Percentiles rank a stretch among this genome's conserved stretches.
Evolutionary conservation across 2,888 invertebrate species (phyloP).

Genomic region (Synergus itoensis): DNA sequence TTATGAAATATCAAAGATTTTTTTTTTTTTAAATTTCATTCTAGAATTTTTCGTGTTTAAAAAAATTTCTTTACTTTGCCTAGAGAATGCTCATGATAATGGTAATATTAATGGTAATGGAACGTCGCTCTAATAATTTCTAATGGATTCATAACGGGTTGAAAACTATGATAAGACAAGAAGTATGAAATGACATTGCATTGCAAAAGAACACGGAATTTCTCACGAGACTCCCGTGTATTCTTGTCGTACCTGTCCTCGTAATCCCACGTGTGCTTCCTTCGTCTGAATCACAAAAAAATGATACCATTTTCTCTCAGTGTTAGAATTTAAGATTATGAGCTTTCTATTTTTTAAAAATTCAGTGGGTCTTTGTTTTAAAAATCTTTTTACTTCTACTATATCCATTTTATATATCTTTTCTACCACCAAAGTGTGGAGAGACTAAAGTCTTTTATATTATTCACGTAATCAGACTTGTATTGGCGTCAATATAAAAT

Average conservation of each 20-base stretch:
- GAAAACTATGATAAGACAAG: slow-evolving; percentile 8
- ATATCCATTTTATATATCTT: not conserved
- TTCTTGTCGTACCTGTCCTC: slow-evolving; percentile 79
- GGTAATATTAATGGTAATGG: slow-evolving; percentile 6
- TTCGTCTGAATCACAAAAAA: slow-evolving; percentile 77
- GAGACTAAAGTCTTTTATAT: not conserved
- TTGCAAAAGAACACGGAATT: slow-evolving; percentile 47
- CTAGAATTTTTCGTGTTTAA: not conserved
- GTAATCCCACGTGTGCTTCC: slow-evolving; percentile 80
- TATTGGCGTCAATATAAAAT: not conserved
- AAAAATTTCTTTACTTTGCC: not conserved
- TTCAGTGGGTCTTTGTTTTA: not conserved
- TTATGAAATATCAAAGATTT: too few relatives aligned
- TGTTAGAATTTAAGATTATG: not conserved
- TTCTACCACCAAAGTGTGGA: not conserved
- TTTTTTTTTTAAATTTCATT: not conserved
- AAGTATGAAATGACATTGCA: slow-evolving; percentile 20
- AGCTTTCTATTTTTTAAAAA: not conserved
- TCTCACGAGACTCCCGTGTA: slow-evolving; percentile 54
- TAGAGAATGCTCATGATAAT: not conserved
- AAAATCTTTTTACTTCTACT: not conserved
- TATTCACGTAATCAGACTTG: too few relatives aligned
- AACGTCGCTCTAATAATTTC: not conserved
- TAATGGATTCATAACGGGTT: slow-evolving; percentile 23
- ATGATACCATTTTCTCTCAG: slow-evolving; percentile 35